Conservation (phyloP, 2,113 vertebrate genomes). For the Rhinichthys klamathensis region DNA sequence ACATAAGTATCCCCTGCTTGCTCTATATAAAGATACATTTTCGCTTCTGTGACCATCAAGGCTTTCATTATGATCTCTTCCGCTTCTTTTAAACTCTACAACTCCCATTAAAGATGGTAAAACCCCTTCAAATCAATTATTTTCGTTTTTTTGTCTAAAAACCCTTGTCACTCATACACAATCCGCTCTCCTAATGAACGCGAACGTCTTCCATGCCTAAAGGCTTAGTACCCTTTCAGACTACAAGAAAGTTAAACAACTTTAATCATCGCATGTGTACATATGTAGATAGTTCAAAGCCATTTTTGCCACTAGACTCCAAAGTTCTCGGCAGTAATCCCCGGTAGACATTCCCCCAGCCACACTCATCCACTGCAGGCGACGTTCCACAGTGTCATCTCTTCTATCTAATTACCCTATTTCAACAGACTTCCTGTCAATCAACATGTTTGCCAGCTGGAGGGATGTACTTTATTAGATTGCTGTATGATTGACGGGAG, state of each 20-base stretch:
- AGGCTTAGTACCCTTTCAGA: slow-evolving; percentile 22
- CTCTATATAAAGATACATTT: background rate
- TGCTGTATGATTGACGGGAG: slow-evolving; percentile 41
- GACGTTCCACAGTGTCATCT: slow-evolving; percentile 38
- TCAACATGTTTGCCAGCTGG: slow-evolving; percentile 38
- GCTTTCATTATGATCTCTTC: background rate
- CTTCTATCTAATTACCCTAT: slow-evolving; percentile 50
- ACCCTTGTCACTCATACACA: background rate
- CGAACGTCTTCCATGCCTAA: background rate
- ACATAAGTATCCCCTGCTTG: slow-evolving; percentile 10
- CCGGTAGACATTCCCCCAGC: slow-evolving; percentile 21
- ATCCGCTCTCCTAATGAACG: slow-evolving; percentile 18
- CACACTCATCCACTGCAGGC: slow-evolving; percentile 25
- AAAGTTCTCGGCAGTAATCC: slow-evolving; percentile 28
- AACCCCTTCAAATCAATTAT: background rate
- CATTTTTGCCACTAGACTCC: slow-evolving; percentile 29
- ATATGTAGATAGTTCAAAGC: slow-evolving; percentile 34
- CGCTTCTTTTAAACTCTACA: background rate
- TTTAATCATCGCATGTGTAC: slow-evolving; percentile 36
- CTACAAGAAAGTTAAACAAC: slow-evolving; percentile 39
- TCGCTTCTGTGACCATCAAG: background rate
- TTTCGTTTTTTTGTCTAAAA: background rate
- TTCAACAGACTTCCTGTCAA: slow-evolving; percentile 48
- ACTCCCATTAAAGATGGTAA: background rate
- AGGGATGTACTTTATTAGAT: slow-evolving; percentile 39